Base-by-base conservation (phyloP, 2,797 vertebrate genomes). In the Melanogrammus aeglefinus region DNA sequence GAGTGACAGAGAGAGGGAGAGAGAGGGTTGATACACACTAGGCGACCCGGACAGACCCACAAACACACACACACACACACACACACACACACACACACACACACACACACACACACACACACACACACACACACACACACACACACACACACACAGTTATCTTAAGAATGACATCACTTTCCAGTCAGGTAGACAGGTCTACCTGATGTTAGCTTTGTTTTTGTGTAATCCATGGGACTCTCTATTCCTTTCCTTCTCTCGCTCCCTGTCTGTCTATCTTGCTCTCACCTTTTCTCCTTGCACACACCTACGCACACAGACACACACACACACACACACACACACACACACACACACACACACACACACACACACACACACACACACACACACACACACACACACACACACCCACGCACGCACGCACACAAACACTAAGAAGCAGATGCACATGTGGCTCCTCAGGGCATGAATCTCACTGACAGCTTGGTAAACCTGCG, bases 301-400 rank as follows among this genome's bases (percentile, higher is more conserved):
- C 13, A 41, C 21, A 29, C 39, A 74, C 73, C 27, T 36, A 74
- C 21, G 9, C 73, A 74, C 72, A 21, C 39, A 74, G 10, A 29
- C 73, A 74, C 73, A 29, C n/a, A 44, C 39, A 29, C 73, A 75
- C 13, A 18, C 24, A 31, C 27, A 57, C 27, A 57, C 44, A 33
- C 44, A 75, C 44, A 57, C 73, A 47, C 73, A 44, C 74, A 75
- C 74, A 51, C 36, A 74, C 36, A 44, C 38, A 47, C 73, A 57
- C 74, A 75, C 27, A 57, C 74, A 75, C 74, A 75, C 44, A 51
- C 29, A n/a, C 27, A 51, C 41, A 33, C 27, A 51, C 41, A 21
- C 47, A 36, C 74, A 57, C 74, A n/a, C 27, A 57, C 27, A 57
- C 44, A 35, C 74, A 75, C 74, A 57, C 73, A 47, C 73, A 29